Conservation (phyloP, 2,888 invertebrate species). For the Galerucella pusilla region DNA sequence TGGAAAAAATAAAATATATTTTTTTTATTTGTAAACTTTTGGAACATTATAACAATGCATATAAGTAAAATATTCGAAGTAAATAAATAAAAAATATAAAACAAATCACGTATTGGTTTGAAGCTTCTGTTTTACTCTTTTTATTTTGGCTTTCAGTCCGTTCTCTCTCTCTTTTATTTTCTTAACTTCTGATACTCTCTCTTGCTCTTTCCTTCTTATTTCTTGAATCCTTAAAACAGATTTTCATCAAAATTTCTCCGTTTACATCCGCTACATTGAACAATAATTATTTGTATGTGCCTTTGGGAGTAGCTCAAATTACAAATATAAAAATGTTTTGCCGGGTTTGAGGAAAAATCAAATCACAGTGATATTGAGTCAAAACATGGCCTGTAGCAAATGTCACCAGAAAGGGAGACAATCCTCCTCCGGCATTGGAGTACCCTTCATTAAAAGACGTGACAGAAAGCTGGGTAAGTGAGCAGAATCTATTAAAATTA, state of each 20-base stretch:
- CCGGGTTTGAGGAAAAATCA: too few relatives aligned
- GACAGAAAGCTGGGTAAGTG: too few relatives aligned
- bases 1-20: constrained; percentile 44
- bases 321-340: too few relatives aligned
- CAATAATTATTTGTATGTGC: too few relatives aligned
- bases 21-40: constrained; percentile 40
- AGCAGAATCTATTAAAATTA: too few relatives aligned
- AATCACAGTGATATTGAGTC: too few relatives aligned
- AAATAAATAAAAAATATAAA: constrained; percentile 38
- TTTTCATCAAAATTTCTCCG: neutral
- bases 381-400: too few relatives aligned
- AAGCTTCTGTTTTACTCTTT: constrained; percentile 65
- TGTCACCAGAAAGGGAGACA: too few relatives aligned
- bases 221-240: constrained; percentile 69
- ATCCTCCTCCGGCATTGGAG: too few relatives aligned
- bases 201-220: constrained; percentile 65
- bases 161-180: constrained; percentile 74
- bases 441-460: too few relatives aligned
- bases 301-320: too few relatives aligned
- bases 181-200: constrained; percentile 70
- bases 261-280: neutral
- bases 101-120: constrained; percentile 44
- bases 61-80: constrained; percentile 48
- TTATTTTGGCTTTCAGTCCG: constrained; percentile 74
- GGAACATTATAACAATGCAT: constrained; percentile 45